Base-by-base conservation (phyloP, 2,113 vertebrate genomes). In the Caloenas nicobarica region DNA sequence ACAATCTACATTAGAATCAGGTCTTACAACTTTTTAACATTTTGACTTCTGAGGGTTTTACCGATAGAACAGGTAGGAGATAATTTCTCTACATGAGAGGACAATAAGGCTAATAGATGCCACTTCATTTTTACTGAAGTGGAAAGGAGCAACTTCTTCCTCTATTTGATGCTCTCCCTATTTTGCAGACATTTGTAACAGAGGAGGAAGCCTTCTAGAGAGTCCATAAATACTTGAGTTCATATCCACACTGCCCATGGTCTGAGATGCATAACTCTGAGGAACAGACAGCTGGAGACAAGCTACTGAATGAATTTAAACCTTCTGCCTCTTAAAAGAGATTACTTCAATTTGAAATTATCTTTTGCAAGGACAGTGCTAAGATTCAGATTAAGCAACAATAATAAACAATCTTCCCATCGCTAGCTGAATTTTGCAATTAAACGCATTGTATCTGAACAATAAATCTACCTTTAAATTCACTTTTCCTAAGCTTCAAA, bases 1-100 rank as follows among this genome's bases (percentile, higher is more conserved):
- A 31, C 40, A 53, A 50, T 26, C 61, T 23, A 31, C 28, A 5
- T 71, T n/a, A 60, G 12, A 88, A 57, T 54, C 24, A 62, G 42
- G 83, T 53, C 11, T 7, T 56, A 40, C 42, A 60, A n/a, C 5
- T 46, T 86, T 33, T 38, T 33, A 81, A 50, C 6, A n/a, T 84
- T 93, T 53, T 0, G 0, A 81, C 51, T 83, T 77, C 86, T 46
- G 7, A 66, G 33, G 12, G 28, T 84, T 93, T 88, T 70, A 38
- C 28, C 2, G 1, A 18, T 0, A 70, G 44, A 76, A 84, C 1
- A 2, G 28, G 33, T 1, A 69, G 6, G 48, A 38, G 25, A 70
- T 44, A 9, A 70, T 48, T 81, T 85, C 44, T 48, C 34, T 81
- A 19, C 31, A 44, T 0, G 1, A 84, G 7, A 58, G 7, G 7